Percentiles rank a stretch among this genome's conserved stretches.
These are phyloP conservation scores for Pangasius mekongensis DNA, from an alignment of 2,797 vertebrate species.

Conservation along the genomic window DNA sequence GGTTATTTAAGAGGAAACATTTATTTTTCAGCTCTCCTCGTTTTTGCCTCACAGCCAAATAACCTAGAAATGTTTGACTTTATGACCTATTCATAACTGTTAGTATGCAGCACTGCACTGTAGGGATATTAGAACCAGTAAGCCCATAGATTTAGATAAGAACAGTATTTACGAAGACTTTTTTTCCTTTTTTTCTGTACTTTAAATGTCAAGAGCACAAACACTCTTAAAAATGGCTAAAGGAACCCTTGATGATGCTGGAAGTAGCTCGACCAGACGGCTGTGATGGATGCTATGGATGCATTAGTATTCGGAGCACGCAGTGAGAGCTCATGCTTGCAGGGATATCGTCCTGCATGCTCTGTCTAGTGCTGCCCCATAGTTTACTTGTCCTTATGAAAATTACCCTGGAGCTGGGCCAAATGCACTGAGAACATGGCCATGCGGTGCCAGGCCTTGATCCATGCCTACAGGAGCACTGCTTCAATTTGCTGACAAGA, in stretches of 20 bases:
- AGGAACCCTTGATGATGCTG: conserved; percentile 46
- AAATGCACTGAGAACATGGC: conserved; percentile 54
- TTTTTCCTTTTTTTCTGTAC: conserved; percentile 2
- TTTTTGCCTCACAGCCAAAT: conserved; percentile 30
- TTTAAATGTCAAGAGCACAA: conserved; percentile 50
- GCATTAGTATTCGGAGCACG: conserved; percentile 58
- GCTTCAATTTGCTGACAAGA: conserved; percentile 58
- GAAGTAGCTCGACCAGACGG: conserved; percentile 38
- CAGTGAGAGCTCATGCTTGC: conserved; percentile 48
- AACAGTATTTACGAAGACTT: conserved; percentile 22
- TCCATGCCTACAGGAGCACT: conserved; percentile 48
- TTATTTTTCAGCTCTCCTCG: conserved; percentile 38
- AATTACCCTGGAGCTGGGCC: conserved; percentile 61
- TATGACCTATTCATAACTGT: conserved; percentile 42
- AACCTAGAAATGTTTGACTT: conserved; percentile 35
- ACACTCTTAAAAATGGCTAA: conserved; percentile 46
- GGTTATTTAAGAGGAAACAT: conserved; percentile 27
- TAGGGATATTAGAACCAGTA: conserved; percentile 30
- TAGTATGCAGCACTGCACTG: conserved; percentile 28
- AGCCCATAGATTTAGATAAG: conserved; percentile 33
- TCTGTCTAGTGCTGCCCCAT: conserved; percentile 52
- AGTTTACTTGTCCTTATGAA: conserved; percentile 66
- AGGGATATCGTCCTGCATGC: conserved; percentile 59
- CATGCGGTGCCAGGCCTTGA: conserved; percentile 43
- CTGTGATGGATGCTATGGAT: conserved; percentile 31